phyloP scores from a whole-genome alignment of 2,113 vertebrate species.

The Scophthalmus maximus region DNA sequence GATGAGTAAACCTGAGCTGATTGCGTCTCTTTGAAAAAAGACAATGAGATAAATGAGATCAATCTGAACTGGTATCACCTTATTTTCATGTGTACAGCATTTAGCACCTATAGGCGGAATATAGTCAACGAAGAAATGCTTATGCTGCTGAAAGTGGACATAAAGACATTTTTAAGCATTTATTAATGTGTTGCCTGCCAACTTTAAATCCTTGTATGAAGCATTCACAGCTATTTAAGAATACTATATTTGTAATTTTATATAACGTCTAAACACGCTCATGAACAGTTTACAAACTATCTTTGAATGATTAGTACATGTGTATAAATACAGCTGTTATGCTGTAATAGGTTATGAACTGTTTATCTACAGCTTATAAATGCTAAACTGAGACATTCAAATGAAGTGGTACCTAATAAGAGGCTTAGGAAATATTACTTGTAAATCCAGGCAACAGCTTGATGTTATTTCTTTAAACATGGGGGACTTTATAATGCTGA shows the following conservation, averaged over 20 bases:
- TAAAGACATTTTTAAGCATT: conserved; percentile 3
- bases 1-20: not conserved
- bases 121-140: not conserved
- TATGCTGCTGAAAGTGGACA: not conserved
- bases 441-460: not conserved
- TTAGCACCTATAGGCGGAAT: not conserved
- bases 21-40: not conserved
- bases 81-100: not conserved
- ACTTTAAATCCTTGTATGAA: not conserved
- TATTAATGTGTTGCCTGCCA: not conserved
- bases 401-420: not conserved
- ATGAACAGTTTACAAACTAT: not conserved
- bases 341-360: not conserved
- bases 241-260: not conserved
- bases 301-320: too few species aligned
- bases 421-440: not conserved
- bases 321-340: not conserved
- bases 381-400: not conserved
- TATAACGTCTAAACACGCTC: not conserved
- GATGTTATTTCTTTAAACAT: not conserved
- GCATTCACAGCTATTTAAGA: too few species aligned
- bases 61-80: not conserved
- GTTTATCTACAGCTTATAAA: conserved; percentile 1
- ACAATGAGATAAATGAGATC: not conserved
- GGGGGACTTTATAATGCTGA: too few species aligned